A percentile compares a stretch with the other conserved stretches of the same genome.
Evolutionary conservation across 2,797 vertebrate species (phyloP).

Genomic region (Mormyrus hasselquistii): DNA sequence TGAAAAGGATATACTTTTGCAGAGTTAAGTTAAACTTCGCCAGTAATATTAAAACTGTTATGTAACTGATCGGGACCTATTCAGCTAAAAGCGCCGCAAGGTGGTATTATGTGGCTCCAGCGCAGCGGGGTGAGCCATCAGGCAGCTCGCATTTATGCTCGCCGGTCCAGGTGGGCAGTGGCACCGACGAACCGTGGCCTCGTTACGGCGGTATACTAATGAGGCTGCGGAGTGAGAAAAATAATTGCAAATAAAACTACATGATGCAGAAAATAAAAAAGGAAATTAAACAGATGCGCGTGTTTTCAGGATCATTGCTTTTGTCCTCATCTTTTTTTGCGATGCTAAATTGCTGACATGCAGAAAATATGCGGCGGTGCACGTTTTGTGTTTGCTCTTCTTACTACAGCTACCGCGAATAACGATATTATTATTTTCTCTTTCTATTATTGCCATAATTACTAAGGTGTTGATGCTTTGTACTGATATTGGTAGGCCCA

Average conservation of each 20-base stretch:
- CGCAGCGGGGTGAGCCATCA: slow-evolving; percentile 27
- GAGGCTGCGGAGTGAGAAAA: slow-evolving; percentile 66
- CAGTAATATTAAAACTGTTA: background rate
- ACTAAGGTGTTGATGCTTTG: background rate
- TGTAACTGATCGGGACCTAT: background rate
- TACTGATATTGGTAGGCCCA: background rate
- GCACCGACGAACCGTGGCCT: slow-evolving; percentile 61
- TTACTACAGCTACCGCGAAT: background rate
- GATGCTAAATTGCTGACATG: slow-evolving; percentile 51
- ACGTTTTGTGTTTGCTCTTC: background rate
- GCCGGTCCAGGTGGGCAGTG: slow-evolving; percentile 65
- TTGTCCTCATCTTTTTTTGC: slow-evolving; percentile 63
- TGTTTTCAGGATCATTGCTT: slow-evolving; percentile 82
- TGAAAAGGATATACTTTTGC: background rate
- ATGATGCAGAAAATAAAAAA: slow-evolving; percentile 91
- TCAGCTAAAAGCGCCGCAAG: background rate
- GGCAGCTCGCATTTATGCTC: slow-evolving; percentile 22
- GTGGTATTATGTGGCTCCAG: background rate
- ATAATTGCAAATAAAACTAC: slow-evolving; percentile 90
- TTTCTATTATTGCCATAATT: background rate
- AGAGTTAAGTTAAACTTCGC: background rate
- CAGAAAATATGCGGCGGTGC: slow-evolving; percentile 33
- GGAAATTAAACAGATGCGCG: slow-evolving; percentile 89
- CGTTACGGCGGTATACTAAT: slow-evolving; percentile 63
- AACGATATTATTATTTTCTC: background rate